A percentile compares a stretch with the other conserved stretches of the same genome.
phyloP scores from a whole-genome alignment of 2,113 vertebrate species.

The Eublepharis macularius region DNA sequence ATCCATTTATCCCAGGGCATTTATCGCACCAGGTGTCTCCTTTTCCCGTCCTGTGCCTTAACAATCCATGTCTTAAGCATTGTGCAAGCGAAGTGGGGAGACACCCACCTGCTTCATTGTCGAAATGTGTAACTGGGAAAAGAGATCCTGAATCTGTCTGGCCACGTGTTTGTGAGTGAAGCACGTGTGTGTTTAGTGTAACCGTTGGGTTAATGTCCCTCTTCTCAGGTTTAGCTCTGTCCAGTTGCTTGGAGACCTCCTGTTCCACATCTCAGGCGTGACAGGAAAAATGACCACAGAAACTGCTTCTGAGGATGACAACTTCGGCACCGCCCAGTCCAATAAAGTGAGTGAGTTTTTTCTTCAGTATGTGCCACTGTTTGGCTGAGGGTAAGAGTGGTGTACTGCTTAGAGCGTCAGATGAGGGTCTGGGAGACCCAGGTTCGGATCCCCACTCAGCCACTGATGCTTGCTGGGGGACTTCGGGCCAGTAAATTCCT shows the following conservation, averaged over 20 bases:
- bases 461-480: too few relatives aligned
- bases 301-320: slow-evolving; percentile 97
- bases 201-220: not conserved
- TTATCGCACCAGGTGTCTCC: not conserved
- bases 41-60: not conserved
- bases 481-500: too few relatives aligned
- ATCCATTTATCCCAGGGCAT: too few relatives aligned
- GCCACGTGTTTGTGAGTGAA: fast-evolving
- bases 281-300: slow-evolving; percentile 99
- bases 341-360: slow-evolving; percentile 82
- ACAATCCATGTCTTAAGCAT: not conserved
- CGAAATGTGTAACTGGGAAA: not conserved
- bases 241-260: slow-evolving; percentile 95
- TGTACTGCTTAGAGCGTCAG: not conserved
- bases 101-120: not conserved
- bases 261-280: slow-evolving; percentile 98
- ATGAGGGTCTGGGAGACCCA: not conserved
- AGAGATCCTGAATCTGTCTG: not conserved
- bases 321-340: slow-evolving; percentile 96
- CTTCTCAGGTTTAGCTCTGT: slow-evolving; percentile 93
- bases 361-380: not conserved
- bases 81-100: not conserved
- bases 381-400: too few relatives aligned
- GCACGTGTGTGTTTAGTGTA: too few relatives aligned
- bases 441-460: not conserved